These are phyloP conservation scores for Argyresthia albistria DNA, from an alignment of 2,888 invertebrate species.

Conservation along the genomic window DNA sequence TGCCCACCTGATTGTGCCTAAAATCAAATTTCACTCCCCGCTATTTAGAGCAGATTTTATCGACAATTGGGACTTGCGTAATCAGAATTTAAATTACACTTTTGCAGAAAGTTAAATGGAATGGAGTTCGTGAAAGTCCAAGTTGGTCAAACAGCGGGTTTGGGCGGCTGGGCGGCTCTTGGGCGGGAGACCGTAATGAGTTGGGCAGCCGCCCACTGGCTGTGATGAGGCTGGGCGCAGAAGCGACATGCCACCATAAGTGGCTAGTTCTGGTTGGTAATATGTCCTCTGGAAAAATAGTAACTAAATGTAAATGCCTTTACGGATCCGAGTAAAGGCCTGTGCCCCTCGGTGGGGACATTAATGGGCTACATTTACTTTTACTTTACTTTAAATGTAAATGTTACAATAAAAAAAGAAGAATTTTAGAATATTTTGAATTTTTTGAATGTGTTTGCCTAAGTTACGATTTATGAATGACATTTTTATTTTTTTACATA, in stretches of 20 bases:
- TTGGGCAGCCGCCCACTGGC: slow-evolving; percentile 21
- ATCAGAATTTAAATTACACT: slow-evolving; percentile 29
- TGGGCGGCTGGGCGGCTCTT: slow-evolving; percentile 54
- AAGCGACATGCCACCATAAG: neutral
- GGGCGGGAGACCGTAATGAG: slow-evolving; percentile 51
- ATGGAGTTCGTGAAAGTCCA: slow-evolving; percentile 15
- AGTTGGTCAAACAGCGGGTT: slow-evolving; percentile 40
- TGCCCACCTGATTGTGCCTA: slow-evolving; percentile 29
- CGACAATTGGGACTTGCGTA: slow-evolving; percentile 29
- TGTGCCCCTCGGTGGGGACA: no score
- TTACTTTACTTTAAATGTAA: no score
- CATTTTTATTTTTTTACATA: no score
- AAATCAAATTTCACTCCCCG: slow-evolving; percentile 44
- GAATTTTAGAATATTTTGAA: no score
- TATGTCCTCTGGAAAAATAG: no score
- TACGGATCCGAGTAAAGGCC: no score
- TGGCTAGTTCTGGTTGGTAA: no score
- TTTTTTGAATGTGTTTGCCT: no score
- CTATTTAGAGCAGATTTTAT: slow-evolving; percentile 33
- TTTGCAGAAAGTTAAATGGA: slow-evolving; percentile 1
- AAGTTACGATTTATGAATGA: no score
- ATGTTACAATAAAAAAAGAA: no score
- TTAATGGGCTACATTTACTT: no score
- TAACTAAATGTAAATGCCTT: no score
- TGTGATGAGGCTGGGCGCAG: neutral